These are phyloP conservation scores for Xestoiulus laeticollis DNA, from an alignment of 2,888 invertebrate species.

Conservation along the genomic window DNA sequence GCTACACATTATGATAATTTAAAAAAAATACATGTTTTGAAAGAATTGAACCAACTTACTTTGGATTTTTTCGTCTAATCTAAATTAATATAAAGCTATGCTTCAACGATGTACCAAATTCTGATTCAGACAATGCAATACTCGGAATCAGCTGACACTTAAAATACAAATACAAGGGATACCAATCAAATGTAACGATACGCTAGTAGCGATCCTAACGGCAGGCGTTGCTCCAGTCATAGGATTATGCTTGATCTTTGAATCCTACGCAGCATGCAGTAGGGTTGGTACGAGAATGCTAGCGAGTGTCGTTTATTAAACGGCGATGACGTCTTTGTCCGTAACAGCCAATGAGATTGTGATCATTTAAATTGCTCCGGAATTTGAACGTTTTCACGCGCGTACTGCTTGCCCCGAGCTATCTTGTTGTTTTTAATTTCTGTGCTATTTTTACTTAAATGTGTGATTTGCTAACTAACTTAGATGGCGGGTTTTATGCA, in stretches of 20 bases:
- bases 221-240: neutral
- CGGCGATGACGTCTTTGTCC: neutral
- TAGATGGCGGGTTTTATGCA: neutral
- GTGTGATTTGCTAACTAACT: neutral
- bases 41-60: neutral
- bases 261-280: neutral
- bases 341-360: neutral
- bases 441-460: neutral
- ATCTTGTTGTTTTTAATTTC: neutral
- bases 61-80: neutral
- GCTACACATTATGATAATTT: too few species aligned
- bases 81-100: neutral
- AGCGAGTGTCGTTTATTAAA: neutral
- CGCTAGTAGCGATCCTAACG: neutral
- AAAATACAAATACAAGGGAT: neutral
- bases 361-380: neutral
- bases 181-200: neutral
- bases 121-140: neutral
- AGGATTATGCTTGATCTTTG: too few species aligned
- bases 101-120: neutral
- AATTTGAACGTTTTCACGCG: neutral
- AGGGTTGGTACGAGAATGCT: neutral
- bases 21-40: neutral
- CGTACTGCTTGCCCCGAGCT: neutral
- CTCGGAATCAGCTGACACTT: constrained; percentile 32